A percentile compares a stretch with the other conserved stretches of the same genome.
Evolutionary conservation across 2,113 vertebrate genomes (phyloP).

Genomic region (Alligator sinensis): DNA sequence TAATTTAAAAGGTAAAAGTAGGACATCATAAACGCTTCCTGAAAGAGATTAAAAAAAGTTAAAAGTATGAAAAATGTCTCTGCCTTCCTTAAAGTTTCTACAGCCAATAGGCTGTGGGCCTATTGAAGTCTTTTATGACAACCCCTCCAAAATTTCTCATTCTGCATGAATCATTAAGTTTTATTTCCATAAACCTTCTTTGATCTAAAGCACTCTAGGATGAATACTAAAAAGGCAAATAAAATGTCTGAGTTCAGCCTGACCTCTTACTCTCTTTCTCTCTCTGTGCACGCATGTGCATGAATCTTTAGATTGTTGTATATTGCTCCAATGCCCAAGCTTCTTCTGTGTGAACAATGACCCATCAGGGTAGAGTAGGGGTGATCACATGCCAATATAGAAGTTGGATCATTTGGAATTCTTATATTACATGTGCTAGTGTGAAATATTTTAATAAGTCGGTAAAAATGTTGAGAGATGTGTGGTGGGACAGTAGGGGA

Average conservation of each 20-base stretch:
- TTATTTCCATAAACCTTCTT: background rate
- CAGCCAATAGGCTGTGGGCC: background rate
- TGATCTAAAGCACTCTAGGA: background rate
- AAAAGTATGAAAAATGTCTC: background rate
- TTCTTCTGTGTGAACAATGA: background rate
- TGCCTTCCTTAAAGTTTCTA: background rate
- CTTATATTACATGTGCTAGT: background rate
- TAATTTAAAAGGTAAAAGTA: background rate
- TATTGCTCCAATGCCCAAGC: background rate
- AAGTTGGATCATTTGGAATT: background rate
- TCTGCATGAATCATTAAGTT: background rate
- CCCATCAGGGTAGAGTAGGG: background rate
- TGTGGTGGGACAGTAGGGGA: no score
- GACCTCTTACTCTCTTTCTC: background rate
- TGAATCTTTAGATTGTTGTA: background rate
- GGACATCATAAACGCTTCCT: background rate
- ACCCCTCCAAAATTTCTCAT: background rate
- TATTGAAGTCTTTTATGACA: background rate
- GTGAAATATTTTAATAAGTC: background rate
- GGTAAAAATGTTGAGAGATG: no score
- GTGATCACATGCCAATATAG: background rate
- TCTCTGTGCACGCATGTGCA: background rate
- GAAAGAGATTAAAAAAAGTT: background rate
- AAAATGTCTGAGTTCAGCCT: background rate
- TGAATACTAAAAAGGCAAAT: background rate